Percentiles rank a stretch among this genome's conserved stretches.
Conservation (phyloP, 2,888 invertebrate genomes). For the Himalopsyche japonica region DNA sequence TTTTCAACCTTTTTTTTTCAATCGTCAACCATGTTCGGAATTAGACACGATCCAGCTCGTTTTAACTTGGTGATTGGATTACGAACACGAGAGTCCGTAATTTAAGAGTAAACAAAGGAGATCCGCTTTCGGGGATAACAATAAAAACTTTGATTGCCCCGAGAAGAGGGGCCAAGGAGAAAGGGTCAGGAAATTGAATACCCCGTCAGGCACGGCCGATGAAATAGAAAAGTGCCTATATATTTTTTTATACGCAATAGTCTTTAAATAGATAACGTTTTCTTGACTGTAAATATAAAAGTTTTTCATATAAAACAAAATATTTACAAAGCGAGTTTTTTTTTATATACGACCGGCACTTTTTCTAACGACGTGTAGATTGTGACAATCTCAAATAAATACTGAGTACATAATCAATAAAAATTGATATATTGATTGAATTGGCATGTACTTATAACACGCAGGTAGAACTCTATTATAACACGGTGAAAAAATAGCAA, state of each 20-base stretch:
- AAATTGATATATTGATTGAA: too few species aligned
- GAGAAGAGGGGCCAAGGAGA: slow-evolving; percentile 1
- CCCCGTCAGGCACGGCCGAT: background rate
- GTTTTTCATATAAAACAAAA: background rate
- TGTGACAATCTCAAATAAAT: too few species aligned
- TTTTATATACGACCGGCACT: background rate
- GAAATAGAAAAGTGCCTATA: background rate
- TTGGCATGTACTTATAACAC: too few species aligned
- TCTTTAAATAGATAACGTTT: background rate
- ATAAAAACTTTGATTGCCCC: slow-evolving; percentile 29
- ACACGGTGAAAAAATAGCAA: too few species aligned
- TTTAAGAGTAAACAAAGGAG: background rate
- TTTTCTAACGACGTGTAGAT: too few species aligned
- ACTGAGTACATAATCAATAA: too few species aligned
- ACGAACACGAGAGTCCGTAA: background rate
- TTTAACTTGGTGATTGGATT: background rate
- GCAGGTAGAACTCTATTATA: too few species aligned
- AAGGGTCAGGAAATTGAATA: slow-evolving; percentile 26
- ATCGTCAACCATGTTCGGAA: background rate
- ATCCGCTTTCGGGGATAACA: slow-evolving; percentile 9
- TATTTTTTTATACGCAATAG: background rate
- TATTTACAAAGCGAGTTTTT: background rate
- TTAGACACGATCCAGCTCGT: background rate
- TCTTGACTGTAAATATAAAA: background rate
- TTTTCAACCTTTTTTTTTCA: background rate